Evolutionary conservation across 2,888 invertebrate genomes (phyloP), one percentile per base, ranked within the genome.

Genomic region (Cosmorhoe ocellata): DNA sequence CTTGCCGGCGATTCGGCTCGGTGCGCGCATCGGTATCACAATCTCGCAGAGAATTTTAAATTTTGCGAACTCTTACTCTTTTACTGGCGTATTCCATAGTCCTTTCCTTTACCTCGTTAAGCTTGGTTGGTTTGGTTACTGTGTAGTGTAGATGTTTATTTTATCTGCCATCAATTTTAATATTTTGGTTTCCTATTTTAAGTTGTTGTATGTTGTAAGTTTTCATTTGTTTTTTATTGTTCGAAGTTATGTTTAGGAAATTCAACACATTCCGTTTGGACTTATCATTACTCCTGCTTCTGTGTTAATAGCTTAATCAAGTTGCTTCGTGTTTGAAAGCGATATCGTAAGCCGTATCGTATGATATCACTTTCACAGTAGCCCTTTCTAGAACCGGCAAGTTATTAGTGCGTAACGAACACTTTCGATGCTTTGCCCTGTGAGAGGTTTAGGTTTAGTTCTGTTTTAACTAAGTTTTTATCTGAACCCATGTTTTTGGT

Each of bases 351-450:
- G 39, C 31, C 13, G 36, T 48, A 53, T 53, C 50, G 36, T 45
- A 22, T 40, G 45, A 41, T 34, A 48, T 44, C 55, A 56, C 58
- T 61, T 59, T 61, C 61, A 34, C 56, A 28, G 34, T 34, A 43
- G 55, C 61, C 61, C 64, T 64, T 64, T 64, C 64, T 60, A 59
- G 36, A 50, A 38, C 47, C 40, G 46, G 39, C 42, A 49, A 49
- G 44, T 58, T 45, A 63, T 59, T 41, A 64, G 64, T 13, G 58
- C 64, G 51, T 38, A 59, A 59, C 63, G 13, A 27, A 50, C 60
- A 61, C 63, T 63, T 63, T 64, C 61, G 42, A 46, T 58, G 51
- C 36, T 46, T 22, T 22, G 36, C 7, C 24, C 37, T 34, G 10
- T 18, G 22, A 8, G 11, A 24, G 41, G 8, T 13, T 41, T 22